Conservation (phyloP, 2,113 vertebrate species). For the Entosphenus tridentatus region DNA sequence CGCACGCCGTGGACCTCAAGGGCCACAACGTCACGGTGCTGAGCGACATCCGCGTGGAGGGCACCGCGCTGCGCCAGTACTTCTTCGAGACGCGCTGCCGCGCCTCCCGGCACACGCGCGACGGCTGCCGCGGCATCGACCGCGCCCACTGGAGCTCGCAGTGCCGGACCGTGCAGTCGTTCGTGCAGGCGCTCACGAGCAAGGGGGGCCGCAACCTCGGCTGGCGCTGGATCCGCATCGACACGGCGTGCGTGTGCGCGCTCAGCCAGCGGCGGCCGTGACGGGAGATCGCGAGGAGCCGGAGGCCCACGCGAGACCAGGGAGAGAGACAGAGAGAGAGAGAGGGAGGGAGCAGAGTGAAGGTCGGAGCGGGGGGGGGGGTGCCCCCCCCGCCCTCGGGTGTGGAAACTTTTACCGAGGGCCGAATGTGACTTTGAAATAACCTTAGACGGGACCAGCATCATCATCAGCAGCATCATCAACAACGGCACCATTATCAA, state of each 20-base stretch:
- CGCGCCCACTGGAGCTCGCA: slow-evolving; percentile 97
- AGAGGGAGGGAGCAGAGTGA: too few species aligned
- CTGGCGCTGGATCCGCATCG: slow-evolving; percentile 94
- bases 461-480: too few species aligned
- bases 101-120: neutral
- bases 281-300: neutral
- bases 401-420: too few species aligned
- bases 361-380: too few species aligned
- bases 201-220: slow-evolving; percentile 37
- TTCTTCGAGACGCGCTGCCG: slow-evolving; percentile 1
- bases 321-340: too few species aligned
- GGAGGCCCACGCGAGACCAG: too few species aligned
- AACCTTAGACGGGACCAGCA: too few species aligned
- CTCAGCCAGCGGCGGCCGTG: slow-evolving; percentile 17
- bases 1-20: neutral
- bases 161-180: slow-evolving; percentile 85
- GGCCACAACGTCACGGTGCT: neutral
- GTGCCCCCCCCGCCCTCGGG: too few species aligned
- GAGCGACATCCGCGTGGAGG: slow-evolving; percentile 3
- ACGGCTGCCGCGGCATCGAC: slow-evolving; percentile 69
- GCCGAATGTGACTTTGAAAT: too few species aligned
- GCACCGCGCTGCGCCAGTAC: neutral
- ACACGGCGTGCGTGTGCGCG: slow-evolving; percentile 86
- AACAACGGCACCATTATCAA: too few species aligned
- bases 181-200: slow-evolving; percentile 64